A percentile compares a stretch with the other conserved stretches of the same genome.
These are phyloP conservation scores for Ceratitis capitata DNA, from an alignment of 1,140 invertebrate species.

Conservation along the genomic window DNA sequence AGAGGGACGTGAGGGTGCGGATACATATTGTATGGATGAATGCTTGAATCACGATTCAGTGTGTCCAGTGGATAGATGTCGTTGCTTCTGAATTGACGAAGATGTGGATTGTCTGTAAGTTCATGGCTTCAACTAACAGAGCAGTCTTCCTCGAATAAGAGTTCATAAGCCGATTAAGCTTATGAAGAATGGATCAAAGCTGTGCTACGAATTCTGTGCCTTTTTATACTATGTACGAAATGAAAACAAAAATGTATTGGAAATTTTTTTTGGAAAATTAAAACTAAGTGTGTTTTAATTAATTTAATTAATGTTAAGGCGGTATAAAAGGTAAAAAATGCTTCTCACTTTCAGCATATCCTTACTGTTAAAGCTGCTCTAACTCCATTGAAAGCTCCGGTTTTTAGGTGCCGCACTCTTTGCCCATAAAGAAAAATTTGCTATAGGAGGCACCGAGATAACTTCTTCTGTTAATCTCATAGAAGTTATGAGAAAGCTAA, in stretches of 20 bases:
- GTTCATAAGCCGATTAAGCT: neutral
- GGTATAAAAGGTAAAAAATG: too few species aligned
- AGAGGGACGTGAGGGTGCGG: constrained; percentile 75
- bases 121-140: neutral
- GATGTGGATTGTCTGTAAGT: neutral
- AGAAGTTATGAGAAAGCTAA: too few species aligned
- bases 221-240: constrained; percentile 12
- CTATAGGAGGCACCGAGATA: too few species aligned
- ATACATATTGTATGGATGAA: constrained; percentile 84
- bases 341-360: too few species aligned
- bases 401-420: too few species aligned
- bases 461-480: too few species aligned
- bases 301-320: too few species aligned
- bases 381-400: too few species aligned
- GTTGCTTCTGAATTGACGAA: constrained; percentile 70
- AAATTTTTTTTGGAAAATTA: too few species aligned
- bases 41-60: constrained; percentile 78
- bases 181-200: constrained; percentile 38
- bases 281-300: too few species aligned
- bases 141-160: neutral
- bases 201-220: constrained; percentile 47
- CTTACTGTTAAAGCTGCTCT: too few species aligned
- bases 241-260: neutral
- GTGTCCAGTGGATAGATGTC: constrained; percentile 78
- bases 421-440: too few species aligned